Conservation (phyloP, 1,140 invertebrate genomes). For the Metaphire vulgaris region DNA sequence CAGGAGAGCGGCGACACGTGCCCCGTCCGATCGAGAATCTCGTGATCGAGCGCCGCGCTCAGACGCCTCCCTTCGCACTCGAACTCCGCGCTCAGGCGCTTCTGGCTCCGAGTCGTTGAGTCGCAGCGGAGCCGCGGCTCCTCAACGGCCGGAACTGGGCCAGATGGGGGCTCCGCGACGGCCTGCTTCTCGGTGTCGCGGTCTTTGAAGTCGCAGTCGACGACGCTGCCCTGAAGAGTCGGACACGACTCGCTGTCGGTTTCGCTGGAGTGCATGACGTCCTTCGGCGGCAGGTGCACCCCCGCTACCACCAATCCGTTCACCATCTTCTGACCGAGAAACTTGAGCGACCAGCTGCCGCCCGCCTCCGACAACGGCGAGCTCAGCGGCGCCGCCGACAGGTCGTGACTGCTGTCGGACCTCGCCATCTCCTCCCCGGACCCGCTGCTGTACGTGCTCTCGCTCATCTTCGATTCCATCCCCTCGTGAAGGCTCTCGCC, state of each 20-base stretch:
- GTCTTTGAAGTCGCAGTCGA: neutral
- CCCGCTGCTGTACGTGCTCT: slow-evolving; percentile 25
- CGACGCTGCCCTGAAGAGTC: neutral
- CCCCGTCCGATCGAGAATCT: neutral
- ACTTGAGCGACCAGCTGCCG: neutral
- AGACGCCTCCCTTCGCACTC: neutral
- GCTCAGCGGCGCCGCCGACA: neutral
- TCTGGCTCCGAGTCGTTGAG: neutral
- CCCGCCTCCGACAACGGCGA: neutral
- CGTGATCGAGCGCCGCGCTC: neutral
- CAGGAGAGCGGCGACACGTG: neutral
- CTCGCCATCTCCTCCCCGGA: slow-evolving; percentile 26
- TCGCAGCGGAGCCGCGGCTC: neutral
- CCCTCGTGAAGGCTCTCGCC: neutral
- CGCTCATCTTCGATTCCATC: slow-evolving; percentile 14
- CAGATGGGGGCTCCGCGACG: neutral
- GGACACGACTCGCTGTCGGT: neutral
- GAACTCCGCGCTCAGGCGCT: neutral
- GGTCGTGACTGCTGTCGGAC: slow-evolving; percentile 19
- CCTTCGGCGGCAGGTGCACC: neutral
- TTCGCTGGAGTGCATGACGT: neutral
- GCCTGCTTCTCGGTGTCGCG: neutral
- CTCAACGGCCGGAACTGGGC: neutral
- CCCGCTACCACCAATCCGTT: neutral
- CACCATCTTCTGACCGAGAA: neutral